Evolutionary conservation across 2,888 invertebrate genomes (phyloP).

Genomic region (Acleris cristana): DNA sequence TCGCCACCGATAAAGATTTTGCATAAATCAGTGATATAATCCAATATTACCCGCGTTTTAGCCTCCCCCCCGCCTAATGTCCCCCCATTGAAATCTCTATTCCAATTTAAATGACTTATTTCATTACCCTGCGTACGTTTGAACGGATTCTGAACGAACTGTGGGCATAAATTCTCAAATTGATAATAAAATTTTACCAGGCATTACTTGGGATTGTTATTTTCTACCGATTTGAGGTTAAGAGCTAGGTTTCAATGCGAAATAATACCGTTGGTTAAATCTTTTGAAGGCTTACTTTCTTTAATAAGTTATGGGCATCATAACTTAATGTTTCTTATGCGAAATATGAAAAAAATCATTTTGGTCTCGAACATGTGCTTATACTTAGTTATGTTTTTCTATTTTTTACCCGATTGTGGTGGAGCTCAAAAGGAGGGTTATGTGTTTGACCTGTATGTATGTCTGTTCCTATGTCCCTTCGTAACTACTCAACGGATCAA

Average conservation of each 20-base stretch:
- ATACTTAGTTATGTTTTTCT: no score
- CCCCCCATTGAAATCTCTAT: slow-evolving; percentile 77
- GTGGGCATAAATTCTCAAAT: slow-evolving; percentile 74
- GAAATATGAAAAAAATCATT: no score
- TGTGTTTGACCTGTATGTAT: no score
- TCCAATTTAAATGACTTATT: slow-evolving; percentile 83
- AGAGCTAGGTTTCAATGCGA: neutral
- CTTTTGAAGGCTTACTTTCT: neutral
- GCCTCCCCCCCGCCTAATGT: slow-evolving; percentile 72
- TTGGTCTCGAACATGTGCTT: no score
- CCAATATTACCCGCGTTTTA: slow-evolving; percentile 78
- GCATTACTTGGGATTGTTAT: slow-evolving; percentile 61
- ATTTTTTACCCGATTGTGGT: no score
- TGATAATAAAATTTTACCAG: slow-evolving; percentile 78
- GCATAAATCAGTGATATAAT: slow-evolving; percentile 82
- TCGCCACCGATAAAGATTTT: slow-evolving; percentile 77
- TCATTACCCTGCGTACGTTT: slow-evolving; percentile 70
- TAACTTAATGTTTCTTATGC: no score
- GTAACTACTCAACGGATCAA: no score
- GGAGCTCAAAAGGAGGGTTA: no score
- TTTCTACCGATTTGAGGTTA: slow-evolving; percentile 40
- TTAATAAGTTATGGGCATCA: no score
- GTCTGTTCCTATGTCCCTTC: no score
- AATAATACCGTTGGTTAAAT: neutral
- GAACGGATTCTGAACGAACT: slow-evolving; percentile 60